Evolutionary conservation across 2,888 invertebrate genomes (phyloP).

Genomic region (Dryococelus australis): DNA sequence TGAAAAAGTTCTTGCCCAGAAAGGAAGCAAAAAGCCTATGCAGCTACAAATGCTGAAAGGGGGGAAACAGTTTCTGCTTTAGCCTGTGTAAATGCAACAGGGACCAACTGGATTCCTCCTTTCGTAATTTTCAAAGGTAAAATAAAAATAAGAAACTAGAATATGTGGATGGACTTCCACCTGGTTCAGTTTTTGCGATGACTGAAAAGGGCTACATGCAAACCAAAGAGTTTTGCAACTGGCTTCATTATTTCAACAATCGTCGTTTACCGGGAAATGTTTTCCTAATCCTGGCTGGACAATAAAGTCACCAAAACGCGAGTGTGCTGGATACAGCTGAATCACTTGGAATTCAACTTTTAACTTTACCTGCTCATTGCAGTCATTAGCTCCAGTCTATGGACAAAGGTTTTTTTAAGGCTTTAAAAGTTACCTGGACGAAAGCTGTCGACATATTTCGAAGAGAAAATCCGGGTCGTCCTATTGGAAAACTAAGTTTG

Average conservation of each 20-base stretch:
- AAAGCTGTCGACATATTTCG: not conserved
- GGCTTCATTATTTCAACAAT: not conserved
- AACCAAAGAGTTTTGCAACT: no score
- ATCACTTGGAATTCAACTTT: not conserved
- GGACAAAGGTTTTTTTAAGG: no score
- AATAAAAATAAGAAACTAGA: not conserved
- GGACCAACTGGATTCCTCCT: not conserved
- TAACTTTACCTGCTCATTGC: no score
- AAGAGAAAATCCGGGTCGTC: not conserved
- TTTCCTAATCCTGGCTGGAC: not conserved
- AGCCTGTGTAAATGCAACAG: slow-evolving; percentile 13
- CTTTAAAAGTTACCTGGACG: not conserved
- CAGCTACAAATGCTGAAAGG: not conserved
- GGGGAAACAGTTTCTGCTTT: not conserved
- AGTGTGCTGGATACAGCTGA: not conserved
- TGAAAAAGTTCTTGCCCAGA: slow-evolving; percentile 11
- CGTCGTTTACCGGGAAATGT: not conserved
- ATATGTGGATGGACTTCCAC: not conserved
- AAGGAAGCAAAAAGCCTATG: not conserved
- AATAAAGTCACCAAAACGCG: not conserved
- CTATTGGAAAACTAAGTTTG: not conserved
- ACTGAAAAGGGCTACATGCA: not conserved
- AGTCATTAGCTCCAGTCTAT: no score
- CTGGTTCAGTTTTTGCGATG: slow-evolving; percentile 12
- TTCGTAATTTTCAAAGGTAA: not conserved